Evolutionary conservation across 2,797 vertebrate species (phyloP).

Genomic region (Jordanella pulchra): DNA sequence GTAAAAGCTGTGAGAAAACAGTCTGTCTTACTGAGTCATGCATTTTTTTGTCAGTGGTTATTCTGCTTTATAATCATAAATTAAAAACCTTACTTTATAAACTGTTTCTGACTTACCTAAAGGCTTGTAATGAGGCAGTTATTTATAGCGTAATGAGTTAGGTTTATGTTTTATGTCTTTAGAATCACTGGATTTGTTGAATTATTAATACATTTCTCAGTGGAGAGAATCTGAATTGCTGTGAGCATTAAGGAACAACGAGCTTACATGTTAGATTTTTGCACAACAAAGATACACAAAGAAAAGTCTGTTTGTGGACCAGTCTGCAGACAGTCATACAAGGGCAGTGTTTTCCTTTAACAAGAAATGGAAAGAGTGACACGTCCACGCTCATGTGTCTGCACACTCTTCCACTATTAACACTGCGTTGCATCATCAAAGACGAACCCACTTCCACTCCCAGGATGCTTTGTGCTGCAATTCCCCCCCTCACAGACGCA

Average conservation of each 20-base stretch:
- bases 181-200: conserved; percentile 20
- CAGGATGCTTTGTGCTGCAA: conserved; percentile 47
- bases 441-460: conserved; percentile 43
- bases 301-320: neutral
- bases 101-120: neutral
- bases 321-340: neutral
- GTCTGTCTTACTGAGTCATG: neutral
- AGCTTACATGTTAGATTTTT: neutral
- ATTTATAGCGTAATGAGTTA: neutral
- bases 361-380: conserved; percentile 1
- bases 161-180: neutral
- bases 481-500: conserved; percentile 32
- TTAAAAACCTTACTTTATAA: neutral
- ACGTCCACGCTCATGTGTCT: neutral
- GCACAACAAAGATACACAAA: neutral
- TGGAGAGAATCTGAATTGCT: conserved; percentile 34
- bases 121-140: neutral
- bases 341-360: neutral
- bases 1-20: neutral
- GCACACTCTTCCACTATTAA: conserved; percentile 36
- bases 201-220: conserved; percentile 45
- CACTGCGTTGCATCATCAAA: conserved; percentile 68
- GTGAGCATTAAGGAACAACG: neutral
- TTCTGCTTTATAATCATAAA: conserved; percentile 5
- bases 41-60: conserved; percentile 11